Evolutionary conservation across 2,888 invertebrate species (phyloP), one percentile per base, ranked within the genome.

Genomic region (Acleris sparsana): DNA sequence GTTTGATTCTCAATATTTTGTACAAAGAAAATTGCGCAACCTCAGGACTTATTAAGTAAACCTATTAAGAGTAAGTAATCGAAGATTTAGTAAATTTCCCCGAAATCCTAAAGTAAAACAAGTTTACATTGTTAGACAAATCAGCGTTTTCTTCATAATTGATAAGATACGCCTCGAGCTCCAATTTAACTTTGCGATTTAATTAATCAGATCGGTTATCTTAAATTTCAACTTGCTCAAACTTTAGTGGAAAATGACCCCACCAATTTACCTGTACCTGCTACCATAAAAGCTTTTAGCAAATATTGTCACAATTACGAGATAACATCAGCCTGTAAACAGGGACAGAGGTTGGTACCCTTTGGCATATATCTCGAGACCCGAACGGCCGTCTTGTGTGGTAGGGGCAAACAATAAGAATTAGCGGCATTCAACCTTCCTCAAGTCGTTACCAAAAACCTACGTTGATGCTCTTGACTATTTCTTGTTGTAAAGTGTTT

Each of bases 271-370:
- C 76, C 76, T 75, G 71, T 70, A 70, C 69, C 64, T 63, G 49
- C 62, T 43, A 74, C 84, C 84, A 83, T 85, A 85, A 85, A 87
- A 86, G 85, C 82, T 82, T 81, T 82, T 84, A 82, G 84, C 89
- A 92, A 92, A 92, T 90, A 92, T 91, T 91, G 89, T 88, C 90
- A 89, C 88, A 90, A 92, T 92, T 92, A 92, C 77, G 77, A 86
- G 92, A 92, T 92, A 92, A 75, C 87, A 92, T 92, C 92, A 82
- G 74, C 83, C 83, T 84, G 88, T 87, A 88, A 88, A 88, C 90
- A 88, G 79, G 81, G 78, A 80, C 80, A 79, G 82, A 84, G 81
- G 82, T 80, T 80, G 79, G 79, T 84, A 82, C 85, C 90, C 89
- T 87, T 85, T 79, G 87, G 87, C 86, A 81, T 85, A 81, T 87